Percentiles rank a stretch among this genome's conserved stretches.
Evolutionary conservation across 2,113 vertebrate species (phyloP).

Genomic region (Gadus chalcogrammus): DNA sequence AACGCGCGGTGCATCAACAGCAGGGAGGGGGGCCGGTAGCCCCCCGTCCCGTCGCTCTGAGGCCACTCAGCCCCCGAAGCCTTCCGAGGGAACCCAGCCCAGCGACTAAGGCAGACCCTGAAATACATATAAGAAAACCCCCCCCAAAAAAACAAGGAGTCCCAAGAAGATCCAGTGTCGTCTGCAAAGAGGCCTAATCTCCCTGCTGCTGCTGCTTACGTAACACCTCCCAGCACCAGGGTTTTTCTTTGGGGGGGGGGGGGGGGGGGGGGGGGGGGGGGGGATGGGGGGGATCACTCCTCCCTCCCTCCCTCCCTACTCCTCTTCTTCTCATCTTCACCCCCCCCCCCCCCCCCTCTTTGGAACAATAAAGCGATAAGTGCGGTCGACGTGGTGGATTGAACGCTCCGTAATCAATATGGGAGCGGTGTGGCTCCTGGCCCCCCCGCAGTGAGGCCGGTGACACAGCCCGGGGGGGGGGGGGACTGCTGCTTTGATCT

Average conservation of each 20-base stretch:
- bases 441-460: conserved; percentile 17
- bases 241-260: background rate
- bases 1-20: no score
- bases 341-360: conserved; percentile 18
- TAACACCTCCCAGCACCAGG: background rate
- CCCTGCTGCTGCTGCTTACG: background rate
- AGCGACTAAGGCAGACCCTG: no score
- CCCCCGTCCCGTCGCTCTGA: no score
- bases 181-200: background rate
- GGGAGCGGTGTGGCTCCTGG: no score
- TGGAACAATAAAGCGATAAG: conserved; percentile 29
- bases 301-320: conserved; percentile 26
- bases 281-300: background rate
- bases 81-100: no score
- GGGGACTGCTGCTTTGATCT: conserved; percentile 62
- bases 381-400: conserved; percentile 45
- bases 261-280: background rate
- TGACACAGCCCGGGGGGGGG: conserved; percentile 26
- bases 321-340: conserved; percentile 20
- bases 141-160: no score
- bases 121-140: no score
- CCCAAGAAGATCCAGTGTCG: no score
- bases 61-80: no score
- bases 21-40: no score
- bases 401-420: no score